Evolutionary conservation across 2,797 vertebrate genomes (phyloP).

Genomic region (Salarias fasciatus): DNA sequence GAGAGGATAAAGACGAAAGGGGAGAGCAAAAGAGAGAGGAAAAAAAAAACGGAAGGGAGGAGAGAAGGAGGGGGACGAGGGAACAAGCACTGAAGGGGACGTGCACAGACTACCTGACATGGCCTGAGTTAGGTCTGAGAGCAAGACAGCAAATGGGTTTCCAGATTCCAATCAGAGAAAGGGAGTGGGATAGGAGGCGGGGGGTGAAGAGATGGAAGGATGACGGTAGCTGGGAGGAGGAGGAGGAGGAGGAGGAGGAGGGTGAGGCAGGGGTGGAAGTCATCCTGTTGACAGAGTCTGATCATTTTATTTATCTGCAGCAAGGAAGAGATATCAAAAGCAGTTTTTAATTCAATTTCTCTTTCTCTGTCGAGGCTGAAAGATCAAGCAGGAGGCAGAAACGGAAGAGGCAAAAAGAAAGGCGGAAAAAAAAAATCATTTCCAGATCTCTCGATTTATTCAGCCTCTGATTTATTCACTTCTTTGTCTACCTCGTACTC

Average conservation of each 20-base stretch:
- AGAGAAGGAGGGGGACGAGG: slow-evolving; percentile 13
- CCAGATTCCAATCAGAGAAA: slow-evolving; percentile 81
- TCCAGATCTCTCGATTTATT: slow-evolving; percentile 65
- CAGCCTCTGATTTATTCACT: slow-evolving; percentile 64
- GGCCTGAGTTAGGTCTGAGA: slow-evolving; percentile 63
- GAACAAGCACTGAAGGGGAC: slow-evolving; percentile 50
- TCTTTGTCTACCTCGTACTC: slow-evolving; percentile 63
- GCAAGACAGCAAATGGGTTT: slow-evolving; percentile 78
- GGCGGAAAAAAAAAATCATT: slow-evolving; percentile 27
- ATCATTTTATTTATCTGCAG: slow-evolving; percentile 82
- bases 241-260: slow-evolving; percentile 18
- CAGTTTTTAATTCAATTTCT: slow-evolving; percentile 81
- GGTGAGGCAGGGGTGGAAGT: slow-evolving; percentile 49
- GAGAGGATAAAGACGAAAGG: slow-evolving; percentile 77
- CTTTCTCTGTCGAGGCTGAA: slow-evolving; percentile 67
- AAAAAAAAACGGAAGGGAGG: slow-evolving; percentile 37
- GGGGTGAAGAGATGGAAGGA: slow-evolving; percentile 43
- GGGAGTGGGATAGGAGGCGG: slow-evolving; percentile 40
- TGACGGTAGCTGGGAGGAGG: slow-evolving; percentile 27
- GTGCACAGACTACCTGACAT: slow-evolving; percentile 78
- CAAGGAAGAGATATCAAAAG: slow-evolving; percentile 77
- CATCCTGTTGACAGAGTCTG: slow-evolving; percentile 77
- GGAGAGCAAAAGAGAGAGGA: slow-evolving; percentile 66
- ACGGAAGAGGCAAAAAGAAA: slow-evolving; percentile 40
- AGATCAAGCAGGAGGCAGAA: slow-evolving; percentile 66